Conservation (phyloP, 2,888 invertebrate genomes). For the Tiphia femorata region DNA sequence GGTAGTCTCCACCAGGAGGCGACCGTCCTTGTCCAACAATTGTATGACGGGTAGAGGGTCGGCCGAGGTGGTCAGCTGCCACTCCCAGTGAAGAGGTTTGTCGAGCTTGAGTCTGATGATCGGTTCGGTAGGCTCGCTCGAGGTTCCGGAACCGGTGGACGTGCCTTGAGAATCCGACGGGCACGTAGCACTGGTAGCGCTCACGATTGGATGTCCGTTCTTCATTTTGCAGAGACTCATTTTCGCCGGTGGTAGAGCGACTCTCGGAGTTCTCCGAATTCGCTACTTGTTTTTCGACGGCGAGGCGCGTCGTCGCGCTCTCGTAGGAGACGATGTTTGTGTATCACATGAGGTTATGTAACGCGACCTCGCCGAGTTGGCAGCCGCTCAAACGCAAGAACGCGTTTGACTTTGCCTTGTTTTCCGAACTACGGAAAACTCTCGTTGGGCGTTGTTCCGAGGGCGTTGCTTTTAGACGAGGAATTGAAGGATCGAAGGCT, state of each 20-base stretch:
- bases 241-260: no score
- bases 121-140: conserved; percentile 45
- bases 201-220: conserved; percentile 46
- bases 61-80: conserved; percentile 61
- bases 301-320: conserved; percentile 17
- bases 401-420: conserved; percentile 19
- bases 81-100: conserved; percentile 60
- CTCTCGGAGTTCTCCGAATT: no score
- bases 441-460: no score
- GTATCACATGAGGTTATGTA: conserved; percentile 29
- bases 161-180: conserved; percentile 45
- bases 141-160: conserved; percentile 18
- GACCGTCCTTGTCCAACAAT: conserved; percentile 58
- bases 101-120: conserved; percentile 57
- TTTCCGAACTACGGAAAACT: conserved; percentile 20
- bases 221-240: conserved; percentile 58
- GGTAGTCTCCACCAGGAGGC: conserved; percentile 58
- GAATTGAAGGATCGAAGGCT: no score
- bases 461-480: no score
- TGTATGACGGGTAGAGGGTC: conserved; percentile 59
- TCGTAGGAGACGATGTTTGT: conserved; percentile 7
- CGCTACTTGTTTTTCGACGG: no score
- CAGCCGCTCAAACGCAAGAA: conserved; percentile 33
- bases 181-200: conserved; percentile 34
- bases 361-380: conserved; percentile 39